Evolutionary conservation across 64 coral and sea anemone genomes (phyloP), one percentile per base, ranked within the genome.

Genomic region (Montipora foliosa): DNA sequence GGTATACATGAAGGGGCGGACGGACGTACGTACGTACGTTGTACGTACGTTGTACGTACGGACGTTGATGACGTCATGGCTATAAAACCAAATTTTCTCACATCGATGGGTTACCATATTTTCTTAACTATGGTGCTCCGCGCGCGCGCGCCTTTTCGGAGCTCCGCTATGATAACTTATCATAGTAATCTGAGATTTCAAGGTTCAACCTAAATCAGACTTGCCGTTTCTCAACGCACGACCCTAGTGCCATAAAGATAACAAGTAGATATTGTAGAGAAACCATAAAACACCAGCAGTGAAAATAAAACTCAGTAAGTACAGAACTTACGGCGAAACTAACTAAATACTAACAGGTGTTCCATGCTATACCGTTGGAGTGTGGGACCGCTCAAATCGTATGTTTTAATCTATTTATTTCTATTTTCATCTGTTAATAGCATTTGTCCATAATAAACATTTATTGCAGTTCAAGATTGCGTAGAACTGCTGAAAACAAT

Each of bases 341-440:
- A 68, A 14, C 66, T 68, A 19, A 68, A 68, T 68, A 68, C 66
- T 22, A 22, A 37, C 29, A 37, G 29, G 29, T 37, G 29, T 37
- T 37, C 66, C 66, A 21, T 68, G 19, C 66, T 11, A 68, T 68
- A 68, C 66, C 66, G 1, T 68, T 75, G 29, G 73, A 75, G 73
- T 75, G 22, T 75, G 73, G 73, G 79, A 55, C 80, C 10, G 62
- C 52, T 83, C 80, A 75, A 75, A 75, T 75, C 25, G 29, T 37
- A 60, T 57, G n/a, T 83, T 64, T 83, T 67, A 83, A 83, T 83
- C 51, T 57, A 83, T 29, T 83, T 58, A 61, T 61, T 83, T 83
- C 29, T 83, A 83, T 83, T 4, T 57, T 64, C 49, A 83, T 61
- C 60, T 64, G 24, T 83, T n/a, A 51, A 51, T 13, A 45, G 0